phyloP scores from a whole-genome alignment of 2,113 vertebrate species.

The Calidris pygmaea region DNA sequence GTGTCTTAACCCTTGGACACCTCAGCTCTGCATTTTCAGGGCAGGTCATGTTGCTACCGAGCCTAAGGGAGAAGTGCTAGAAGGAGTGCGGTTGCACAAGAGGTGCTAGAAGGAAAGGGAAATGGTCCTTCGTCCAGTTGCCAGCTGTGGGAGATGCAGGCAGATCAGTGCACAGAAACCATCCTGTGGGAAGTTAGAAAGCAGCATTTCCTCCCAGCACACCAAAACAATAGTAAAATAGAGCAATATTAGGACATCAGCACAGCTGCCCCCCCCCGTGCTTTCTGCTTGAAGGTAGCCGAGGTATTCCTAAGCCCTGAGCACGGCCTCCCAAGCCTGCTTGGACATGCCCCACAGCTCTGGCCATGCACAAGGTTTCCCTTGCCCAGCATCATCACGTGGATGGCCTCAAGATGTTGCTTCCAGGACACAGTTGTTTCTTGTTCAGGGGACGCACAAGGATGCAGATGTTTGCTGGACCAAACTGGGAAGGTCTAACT shows the following conservation, averaged over 20 bases:
- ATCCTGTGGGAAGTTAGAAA: slow-evolving; percentile 23
- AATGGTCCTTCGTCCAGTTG: not conserved
- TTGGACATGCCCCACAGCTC: not conserved
- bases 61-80: not conserved
- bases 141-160: not conserved
- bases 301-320: not conserved
- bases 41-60: accelerated
- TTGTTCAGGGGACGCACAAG: not conserved
- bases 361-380: not conserved
- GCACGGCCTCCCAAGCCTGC: not conserved
- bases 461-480: not conserved
- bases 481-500: not conserved
- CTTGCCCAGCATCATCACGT: not conserved
- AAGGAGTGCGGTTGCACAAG: not conserved
- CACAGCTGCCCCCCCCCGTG: not conserved
- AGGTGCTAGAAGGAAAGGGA: not conserved
- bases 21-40: not conserved
- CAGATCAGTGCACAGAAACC: not conserved
- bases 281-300: not conserved
- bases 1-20: not conserved
- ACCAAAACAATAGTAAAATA: not conserved
- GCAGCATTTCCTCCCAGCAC: not conserved
- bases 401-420: not conserved
- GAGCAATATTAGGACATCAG: not conserved
- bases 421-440: not conserved